Base-by-base conservation (phyloP, 2,888 invertebrate species). In the Luffia ferchaultella region DNA sequence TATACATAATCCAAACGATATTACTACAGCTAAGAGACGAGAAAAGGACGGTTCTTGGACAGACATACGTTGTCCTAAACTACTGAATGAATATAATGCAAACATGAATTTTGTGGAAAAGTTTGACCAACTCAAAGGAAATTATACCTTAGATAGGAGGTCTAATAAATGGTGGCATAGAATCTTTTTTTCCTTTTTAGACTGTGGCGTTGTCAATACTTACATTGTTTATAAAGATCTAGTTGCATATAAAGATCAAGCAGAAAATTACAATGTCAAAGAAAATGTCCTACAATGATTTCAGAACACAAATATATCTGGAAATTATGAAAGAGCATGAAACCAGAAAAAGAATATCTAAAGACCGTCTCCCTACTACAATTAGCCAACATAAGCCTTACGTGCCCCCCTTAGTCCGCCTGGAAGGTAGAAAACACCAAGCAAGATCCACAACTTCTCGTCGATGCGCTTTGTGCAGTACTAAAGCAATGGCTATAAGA, bases 61-160 rank as follows among this genome's bases (percentile, higher is more conserved):
- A 45, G 52, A 55, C 50, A 49, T 57, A 2, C 7, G 52, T 1
- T 55, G 56, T 54, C 56, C 56, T 17, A 42, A 48, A 42, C 55
- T 55, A 15, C 42, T 58, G 16, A 56, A 44, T 43, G 49, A 54
- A 12, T 55, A 58, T 46, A 58, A 57, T 42, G 50, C n/a, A 1
- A 45, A 50, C 30, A 58, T 57, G 53, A 55, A 58, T 45, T 57
- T 50, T 46, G 55, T 58, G 1, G 58, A 57, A 20, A 57, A 57
- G 52, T 58, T 54, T 20, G 57, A 56, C 20, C 54, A 57, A 44
- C 46, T 57, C 2, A 57, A 57, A 51, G 50, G 54, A n/a, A 56
- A 41, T 45, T n/a, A n/a, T n/a, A n/a, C n/a, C n/a, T 45, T 57
- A 40, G 57, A 58, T 43, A 45, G 55, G 20, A 58, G 55, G 42